These are phyloP conservation scores for Gari tellinella DNA, from an alignment of 2,888 invertebrate genomes.

Conservation along the genomic window DNA sequence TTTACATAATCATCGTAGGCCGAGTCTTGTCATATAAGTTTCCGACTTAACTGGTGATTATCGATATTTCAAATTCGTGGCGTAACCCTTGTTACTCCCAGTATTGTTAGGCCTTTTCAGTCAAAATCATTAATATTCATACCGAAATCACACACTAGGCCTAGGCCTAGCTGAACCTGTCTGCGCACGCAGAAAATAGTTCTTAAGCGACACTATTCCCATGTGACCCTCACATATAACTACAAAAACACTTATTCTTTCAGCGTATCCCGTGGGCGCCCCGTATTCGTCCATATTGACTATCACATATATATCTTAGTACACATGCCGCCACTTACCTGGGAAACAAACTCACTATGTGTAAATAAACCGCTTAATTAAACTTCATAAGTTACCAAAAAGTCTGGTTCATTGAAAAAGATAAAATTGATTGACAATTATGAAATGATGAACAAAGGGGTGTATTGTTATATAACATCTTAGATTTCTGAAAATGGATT, in stretches of 20 bases:
- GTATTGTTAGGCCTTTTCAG: conserved; percentile 1
- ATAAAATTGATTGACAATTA: too few relatives aligned
- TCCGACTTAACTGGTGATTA: conserved; percentile 2
- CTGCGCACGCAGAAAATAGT: conserved; percentile 73
- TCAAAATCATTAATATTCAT: conserved; percentile 52
- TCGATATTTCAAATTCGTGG: background rate
- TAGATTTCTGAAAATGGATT: too few relatives aligned
- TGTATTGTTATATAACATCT: too few relatives aligned
- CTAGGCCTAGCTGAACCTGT: conserved; percentile 62
- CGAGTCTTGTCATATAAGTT: too few relatives aligned
- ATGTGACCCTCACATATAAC: conserved; percentile 54
- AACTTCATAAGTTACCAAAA: too few relatives aligned
- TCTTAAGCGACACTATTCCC: conserved; percentile 61
- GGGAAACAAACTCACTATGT: too few relatives aligned
- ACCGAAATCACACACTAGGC: conserved; percentile 53
- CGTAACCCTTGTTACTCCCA: conserved; percentile 7
- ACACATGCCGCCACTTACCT: conserved; percentile 31
- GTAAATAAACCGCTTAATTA: too few relatives aligned
- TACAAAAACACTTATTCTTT: conserved; percentile 53
- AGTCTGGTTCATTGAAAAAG: too few relatives aligned
- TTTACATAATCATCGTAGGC: too few relatives aligned
- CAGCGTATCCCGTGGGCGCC: conserved; percentile 41
- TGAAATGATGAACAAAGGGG: too few relatives aligned
- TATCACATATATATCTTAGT: conserved; percentile 51
- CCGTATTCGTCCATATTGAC: conserved; percentile 59